These are phyloP conservation scores for Pocota personata DNA, from an alignment of 2,888 invertebrate genomes.

Conservation along the genomic window DNA sequence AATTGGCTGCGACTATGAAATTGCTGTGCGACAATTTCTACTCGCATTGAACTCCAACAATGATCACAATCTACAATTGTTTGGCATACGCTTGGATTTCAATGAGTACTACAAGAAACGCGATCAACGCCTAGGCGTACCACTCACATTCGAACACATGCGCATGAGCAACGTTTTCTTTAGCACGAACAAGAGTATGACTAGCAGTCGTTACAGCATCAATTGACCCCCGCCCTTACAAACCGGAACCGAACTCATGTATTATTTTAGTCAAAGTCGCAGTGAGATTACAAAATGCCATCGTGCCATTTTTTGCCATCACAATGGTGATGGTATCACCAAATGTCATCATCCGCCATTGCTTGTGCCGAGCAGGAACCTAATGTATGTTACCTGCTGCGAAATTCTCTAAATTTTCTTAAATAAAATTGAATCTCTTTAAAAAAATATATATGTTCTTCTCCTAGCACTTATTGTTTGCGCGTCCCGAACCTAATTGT, in stretches of 20 bases:
- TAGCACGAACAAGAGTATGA: constrained; percentile 76
- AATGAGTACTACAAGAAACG: constrained; percentile 96
- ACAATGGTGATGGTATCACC: constrained; percentile 44
- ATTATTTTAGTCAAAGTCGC: constrained; percentile 48
- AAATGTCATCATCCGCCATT: constrained; percentile 71
- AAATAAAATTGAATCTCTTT: constrained; percentile 30
- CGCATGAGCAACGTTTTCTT: constrained; percentile 84
- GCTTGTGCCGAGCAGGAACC: constrained; percentile 73
- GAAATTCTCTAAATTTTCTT: constrained; percentile 75
- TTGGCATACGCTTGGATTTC: constrained; percentile 96
- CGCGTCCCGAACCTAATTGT: constrained; percentile 21
- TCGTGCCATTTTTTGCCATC: constrained; percentile 68
- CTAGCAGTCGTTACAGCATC: constrained; percentile 74
- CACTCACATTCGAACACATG: constrained; percentile 86
- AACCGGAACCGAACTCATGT: constrained; percentile 25
- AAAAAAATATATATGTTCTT: constrained; percentile 25
- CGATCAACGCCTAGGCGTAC: constrained; percentile 89
- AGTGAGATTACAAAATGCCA: constrained; percentile 59
- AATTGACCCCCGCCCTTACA: constrained; percentile 74
- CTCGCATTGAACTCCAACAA: constrained; percentile 91
- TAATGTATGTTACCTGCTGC: constrained; percentile 76
- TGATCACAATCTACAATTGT: constrained; percentile 93
- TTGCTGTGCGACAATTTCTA: constrained; percentile 93
- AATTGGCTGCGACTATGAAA: constrained; percentile 84
- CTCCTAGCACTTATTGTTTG: constrained; percentile 48